Base-by-base conservation (phyloP, 2,888 invertebrate genomes). In the Perizoma affinitatum region DNA sequence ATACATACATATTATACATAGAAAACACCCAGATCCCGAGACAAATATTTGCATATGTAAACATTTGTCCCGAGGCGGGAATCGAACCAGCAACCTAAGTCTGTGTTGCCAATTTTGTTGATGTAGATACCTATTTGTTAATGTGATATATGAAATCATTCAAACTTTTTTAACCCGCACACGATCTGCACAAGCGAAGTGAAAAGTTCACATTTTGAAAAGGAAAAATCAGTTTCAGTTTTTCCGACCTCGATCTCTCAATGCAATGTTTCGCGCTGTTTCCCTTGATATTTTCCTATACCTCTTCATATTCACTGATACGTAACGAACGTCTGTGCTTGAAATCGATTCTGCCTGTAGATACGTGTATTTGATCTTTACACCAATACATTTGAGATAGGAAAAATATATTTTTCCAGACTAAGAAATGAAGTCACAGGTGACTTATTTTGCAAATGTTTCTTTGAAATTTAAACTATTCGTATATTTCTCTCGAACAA, bases 301-400 rank as follows among this genome's bases (percentile, higher is more conserved):
- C 54, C 55, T 52, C 58, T 66, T 69, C 59, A 63, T 54, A 66
- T 60, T 55, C 64, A 63, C 59, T 69, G 66, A 61, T 63, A 67
- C 69, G 67, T 61, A 44, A 63, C 47, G 55, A n/a, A 53, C 40
- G 33, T 48, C 49, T 54, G 56, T 59, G 57, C 48, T 61, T 65
- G 54, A 47, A 63, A 63, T 63, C 60, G 61, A 59, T 54, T 52
- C 38, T 47, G 46, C 34, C 10, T 53, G 46, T 46, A 42, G 40
- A 7, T 22, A 7, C 38, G 33, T 9, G 40, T 54, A 46, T 57
- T 7, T 42, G 42, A 42, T 42, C 42, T 34, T 34, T 4, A 46
- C 34, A 33, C 34, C 9, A 36, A 36, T 10, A 48, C 38, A 53
- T 45, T 53, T 48, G 52, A 58, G 33, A 58, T 46, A 47, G 42